Percentiles rank a stretch among this genome's conserved stretches.
Conservation (phyloP, 2,113 vertebrate species). For the zebrafish (Danio rerio) region GRCz12tu NC_133198.1:29268501-29269000, state of each 20-base stretch:
- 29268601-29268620: too few species aligned
- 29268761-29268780: neutral
- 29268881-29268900: neutral
- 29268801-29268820: neutral
- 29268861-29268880: neutral
- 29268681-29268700: neutral
- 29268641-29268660: too few species aligned
- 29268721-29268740: neutral
- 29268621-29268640: too few species aligned
- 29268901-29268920: conserved; percentile 60
- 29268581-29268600: too few species aligned
- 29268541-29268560: too few species aligned
- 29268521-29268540: too few species aligned
- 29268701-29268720: neutral
- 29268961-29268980: conserved; percentile 70
- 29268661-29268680: too few species aligned
- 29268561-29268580: too few species aligned
- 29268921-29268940: conserved; percentile 67
- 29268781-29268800: neutral
- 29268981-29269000: conserved; percentile 47
- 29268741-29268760: neutral
- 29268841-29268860: neutral
- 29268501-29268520: too few species aligned
- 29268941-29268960: conserved; percentile 75
- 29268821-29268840: neutral